These are phyloP conservation scores for Notolepis coatsorum DNA, from an alignment of 2,797 vertebrate species.

Conservation along the genomic window DNA sequence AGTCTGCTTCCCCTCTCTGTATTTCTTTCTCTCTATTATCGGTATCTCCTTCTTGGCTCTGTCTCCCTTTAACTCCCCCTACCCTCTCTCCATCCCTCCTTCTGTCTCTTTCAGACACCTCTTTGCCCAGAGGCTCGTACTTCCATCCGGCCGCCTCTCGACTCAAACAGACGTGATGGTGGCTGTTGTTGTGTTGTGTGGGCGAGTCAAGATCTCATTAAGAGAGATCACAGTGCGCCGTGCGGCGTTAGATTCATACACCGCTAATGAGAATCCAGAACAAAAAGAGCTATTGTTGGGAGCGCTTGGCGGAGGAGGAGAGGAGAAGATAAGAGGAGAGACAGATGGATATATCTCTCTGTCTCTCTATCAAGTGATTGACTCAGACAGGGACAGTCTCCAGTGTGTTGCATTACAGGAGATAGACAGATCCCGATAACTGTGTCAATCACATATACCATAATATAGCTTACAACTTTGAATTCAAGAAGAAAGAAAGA, in stretches of 20 bases:
- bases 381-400: neutral
- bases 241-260: constrained; percentile 43
- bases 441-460: neutral
- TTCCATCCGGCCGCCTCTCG: neutral
- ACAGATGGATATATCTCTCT: no score
- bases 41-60: no score
- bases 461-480: neutral
- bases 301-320: constrained; percentile 26
- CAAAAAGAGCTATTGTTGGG: constrained; percentile 50
- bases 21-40: neutral
- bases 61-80: neutral
- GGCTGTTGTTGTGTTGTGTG: constrained; percentile 19
- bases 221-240: constrained; percentile 26
- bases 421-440: neutral
- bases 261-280: constrained; percentile 59
- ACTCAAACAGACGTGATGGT: constrained; percentile 26
- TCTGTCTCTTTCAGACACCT: constrained; percentile 2
- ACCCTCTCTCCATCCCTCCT: neutral
- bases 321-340: constrained; percentile 17
- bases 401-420: neutral
- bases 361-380: constrained; percentile 15
- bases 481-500: constrained; percentile 1
- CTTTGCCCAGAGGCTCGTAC: constrained; percentile 16
- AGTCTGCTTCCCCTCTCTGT: neutral
- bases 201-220: constrained; percentile 37